phyloP scores from a whole-genome alignment of 2,888 invertebrate genomes.

The Drosophila vallismaia region DNA sequence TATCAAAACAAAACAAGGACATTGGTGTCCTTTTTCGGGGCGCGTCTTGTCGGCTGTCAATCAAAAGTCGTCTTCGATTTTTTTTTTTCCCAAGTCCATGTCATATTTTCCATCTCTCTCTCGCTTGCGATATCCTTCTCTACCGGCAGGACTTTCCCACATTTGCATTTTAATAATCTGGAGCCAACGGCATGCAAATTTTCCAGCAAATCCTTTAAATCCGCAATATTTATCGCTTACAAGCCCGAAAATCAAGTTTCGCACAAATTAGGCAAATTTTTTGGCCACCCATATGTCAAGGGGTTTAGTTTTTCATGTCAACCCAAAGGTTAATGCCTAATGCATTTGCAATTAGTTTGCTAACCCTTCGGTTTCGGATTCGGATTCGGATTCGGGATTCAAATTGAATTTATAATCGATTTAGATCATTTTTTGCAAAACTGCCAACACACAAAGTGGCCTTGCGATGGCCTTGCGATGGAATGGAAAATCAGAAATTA shows the following conservation, averaged over 20 bases:
- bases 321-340: conserved; percentile 56
- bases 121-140: conserved; percentile 3
- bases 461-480: conserved; percentile 7
- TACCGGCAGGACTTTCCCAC: conserved; percentile 46
- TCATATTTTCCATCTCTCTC: background rate
- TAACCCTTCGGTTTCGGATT: conserved; percentile 42
- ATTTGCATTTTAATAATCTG: conserved; percentile 27
- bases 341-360: conserved; percentile 78
- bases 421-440: conserved; percentile 69
- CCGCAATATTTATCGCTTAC: conserved; percentile 70
- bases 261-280: conserved; percentile 68
- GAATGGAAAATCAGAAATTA: conserved; percentile 8
- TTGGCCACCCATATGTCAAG: conserved; percentile 56
- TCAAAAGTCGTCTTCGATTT: conserved; percentile 60
- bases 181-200: conserved; percentile 35
- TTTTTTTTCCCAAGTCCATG: background rate
- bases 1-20: conserved; percentile 76
- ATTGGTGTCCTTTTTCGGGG: conserved; percentile 59
- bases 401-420: conserved; percentile 77
- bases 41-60: conserved; percentile 70
- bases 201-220: conserved; percentile 50
- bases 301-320: conserved; percentile 45
- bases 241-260: conserved; percentile 72
- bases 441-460: conserved; percentile 51
- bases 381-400: conserved; percentile 6